phyloP scores from a whole-genome alignment of 2,113 vertebrate genomes.

The Procapra przewalskii region DNA sequence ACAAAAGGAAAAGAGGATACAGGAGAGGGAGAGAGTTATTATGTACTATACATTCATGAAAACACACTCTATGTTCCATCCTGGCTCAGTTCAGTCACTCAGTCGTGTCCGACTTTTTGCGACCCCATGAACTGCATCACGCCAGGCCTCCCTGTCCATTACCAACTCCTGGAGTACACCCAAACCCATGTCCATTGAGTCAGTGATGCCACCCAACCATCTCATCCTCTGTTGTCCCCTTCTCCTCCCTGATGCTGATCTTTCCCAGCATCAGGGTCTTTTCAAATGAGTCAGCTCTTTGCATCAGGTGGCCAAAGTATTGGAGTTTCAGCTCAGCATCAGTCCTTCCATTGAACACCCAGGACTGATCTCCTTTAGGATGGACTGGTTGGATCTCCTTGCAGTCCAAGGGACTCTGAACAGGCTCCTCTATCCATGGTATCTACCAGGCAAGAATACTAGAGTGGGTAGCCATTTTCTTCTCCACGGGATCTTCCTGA shows the following conservation, averaged over 20 bases:
- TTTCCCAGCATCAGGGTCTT: not conserved
- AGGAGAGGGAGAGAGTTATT: not conserved
- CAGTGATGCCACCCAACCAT: not conserved
- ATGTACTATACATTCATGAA: not conserved
- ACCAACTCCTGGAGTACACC: not conserved
- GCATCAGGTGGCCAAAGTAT: not conserved
- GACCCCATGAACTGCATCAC: not conserved
- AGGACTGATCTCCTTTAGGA: not conserved
- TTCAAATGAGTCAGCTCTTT: not conserved
- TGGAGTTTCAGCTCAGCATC: not conserved
- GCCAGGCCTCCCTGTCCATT: not conserved
- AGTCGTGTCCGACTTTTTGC: fast-evolving
- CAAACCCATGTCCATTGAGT: not conserved
- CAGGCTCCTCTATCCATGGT: not conserved
- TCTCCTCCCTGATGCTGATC: not conserved
- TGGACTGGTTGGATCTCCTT: not conserved
- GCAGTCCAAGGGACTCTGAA: not conserved
- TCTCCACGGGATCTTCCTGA: not conserved
- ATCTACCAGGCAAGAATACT: not conserved
- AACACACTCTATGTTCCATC: not conserved
- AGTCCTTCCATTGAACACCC: not conserved
- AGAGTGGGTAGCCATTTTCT: not conserved
- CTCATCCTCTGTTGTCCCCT: not conserved
- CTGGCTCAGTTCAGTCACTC: not conserved
- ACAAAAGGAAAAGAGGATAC: not conserved